phyloP scores from a whole-genome alignment of 2,888 invertebrate species.

The Mycalesis mineus region DNA sequence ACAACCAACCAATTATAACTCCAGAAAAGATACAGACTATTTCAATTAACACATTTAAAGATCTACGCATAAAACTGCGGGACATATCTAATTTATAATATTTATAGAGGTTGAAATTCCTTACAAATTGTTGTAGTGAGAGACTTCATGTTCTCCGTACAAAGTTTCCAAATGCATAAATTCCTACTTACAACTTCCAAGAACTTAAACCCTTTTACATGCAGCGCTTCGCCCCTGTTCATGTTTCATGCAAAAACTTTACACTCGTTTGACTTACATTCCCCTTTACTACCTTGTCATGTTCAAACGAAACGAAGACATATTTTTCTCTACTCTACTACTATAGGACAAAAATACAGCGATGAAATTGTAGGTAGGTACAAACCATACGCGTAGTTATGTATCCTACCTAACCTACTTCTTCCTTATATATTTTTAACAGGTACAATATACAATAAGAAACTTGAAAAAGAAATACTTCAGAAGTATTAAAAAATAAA shows the following conservation, averaged over 20 bases:
- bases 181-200: background rate
- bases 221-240: background rate
- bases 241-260: conserved; percentile 1
- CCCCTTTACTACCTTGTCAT: background rate
- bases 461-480: too few species aligned
- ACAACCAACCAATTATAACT: too few species aligned
- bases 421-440: too few species aligned
- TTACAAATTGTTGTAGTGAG: background rate
- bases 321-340: too few species aligned
- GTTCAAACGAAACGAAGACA: background rate
- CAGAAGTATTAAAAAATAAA: too few species aligned
- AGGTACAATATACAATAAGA: too few species aligned
- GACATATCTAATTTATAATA: background rate
- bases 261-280: background rate
- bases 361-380: too few species aligned
- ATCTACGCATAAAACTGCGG: background rate
- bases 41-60: too few species aligned
- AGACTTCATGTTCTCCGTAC: background rate
- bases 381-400: too few species aligned
- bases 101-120: background rate
- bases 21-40: too few species aligned
- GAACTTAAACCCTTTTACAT: background rate
- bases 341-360: too few species aligned
- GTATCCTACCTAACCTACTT: too few species aligned
- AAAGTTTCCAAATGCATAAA: conserved; percentile 3